Evolutionary conservation across 2,888 invertebrate genomes (phyloP).

Genomic region (Keiferia lycopersicella): DNA sequence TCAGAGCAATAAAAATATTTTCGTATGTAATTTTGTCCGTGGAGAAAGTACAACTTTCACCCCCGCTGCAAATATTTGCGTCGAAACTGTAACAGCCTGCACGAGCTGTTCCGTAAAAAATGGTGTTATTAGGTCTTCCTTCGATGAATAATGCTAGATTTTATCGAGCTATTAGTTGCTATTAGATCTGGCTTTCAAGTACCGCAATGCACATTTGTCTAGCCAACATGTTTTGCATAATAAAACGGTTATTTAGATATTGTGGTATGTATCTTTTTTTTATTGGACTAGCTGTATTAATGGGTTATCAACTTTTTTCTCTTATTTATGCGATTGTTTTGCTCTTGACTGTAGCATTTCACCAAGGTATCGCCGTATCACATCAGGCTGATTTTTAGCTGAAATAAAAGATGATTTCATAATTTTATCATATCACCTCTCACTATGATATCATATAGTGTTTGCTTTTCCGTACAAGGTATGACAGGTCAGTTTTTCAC

Average conservation of each 20-base stretch:
- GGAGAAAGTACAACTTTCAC: constrained; percentile 74
- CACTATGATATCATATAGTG: too few relatives aligned
- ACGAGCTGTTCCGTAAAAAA: constrained; percentile 56
- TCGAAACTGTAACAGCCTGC: constrained; percentile 68
- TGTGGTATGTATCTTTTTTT: background rate
- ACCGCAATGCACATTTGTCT: constrained; percentile 33
- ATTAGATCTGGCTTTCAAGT: constrained; percentile 38
- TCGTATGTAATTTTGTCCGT: constrained; percentile 42
- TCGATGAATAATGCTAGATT: constrained; percentile 52
- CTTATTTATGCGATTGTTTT: too few relatives aligned
- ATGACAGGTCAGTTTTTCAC: too few relatives aligned
- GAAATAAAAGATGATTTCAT: too few relatives aligned
- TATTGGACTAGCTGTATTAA: background rate
- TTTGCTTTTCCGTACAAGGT: too few relatives aligned
- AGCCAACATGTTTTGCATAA: constrained; percentile 35
- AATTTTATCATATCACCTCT: too few relatives aligned
- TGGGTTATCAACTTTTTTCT: too few relatives aligned
- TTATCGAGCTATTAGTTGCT: constrained; percentile 45
- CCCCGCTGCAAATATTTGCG: constrained; percentile 54
- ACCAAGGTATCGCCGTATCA: too few relatives aligned
- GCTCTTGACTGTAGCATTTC: too few relatives aligned
- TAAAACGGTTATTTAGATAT: background rate
- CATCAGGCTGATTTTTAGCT: too few relatives aligned
- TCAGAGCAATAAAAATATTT: constrained; percentile 22
- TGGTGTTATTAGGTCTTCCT: constrained; percentile 67